These are phyloP conservation scores for Petrocephalus microphthalmus DNA, from an alignment of 2,113 vertebrate genomes.

Conservation along the genomic window DNA sequence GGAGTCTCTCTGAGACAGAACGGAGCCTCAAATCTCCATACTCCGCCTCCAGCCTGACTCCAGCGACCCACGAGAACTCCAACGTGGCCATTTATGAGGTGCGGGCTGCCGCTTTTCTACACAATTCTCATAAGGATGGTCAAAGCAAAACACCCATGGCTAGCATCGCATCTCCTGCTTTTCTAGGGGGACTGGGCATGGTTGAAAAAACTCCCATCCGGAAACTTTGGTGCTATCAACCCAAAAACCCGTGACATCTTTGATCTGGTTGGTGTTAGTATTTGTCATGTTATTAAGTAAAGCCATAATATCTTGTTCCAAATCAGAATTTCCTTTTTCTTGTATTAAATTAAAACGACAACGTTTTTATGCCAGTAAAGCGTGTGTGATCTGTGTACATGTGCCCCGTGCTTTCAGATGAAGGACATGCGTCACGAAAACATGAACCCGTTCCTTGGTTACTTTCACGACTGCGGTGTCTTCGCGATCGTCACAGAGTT, in stretches of 20 bases:
- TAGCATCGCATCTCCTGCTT: background rate
- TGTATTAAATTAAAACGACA: background rate
- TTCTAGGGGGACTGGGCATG: constrained; percentile 48
- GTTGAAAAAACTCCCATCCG: constrained; percentile 46
- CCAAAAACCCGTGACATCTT: constrained; percentile 41
- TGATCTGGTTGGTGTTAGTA: constrained; percentile 34
- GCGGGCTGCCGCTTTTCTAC: background rate
- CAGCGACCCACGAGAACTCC: constrained; percentile 49
- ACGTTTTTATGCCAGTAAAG: background rate
- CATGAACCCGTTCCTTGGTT: constrained; percentile 47
- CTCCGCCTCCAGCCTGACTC: constrained; percentile 26
- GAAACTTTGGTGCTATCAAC: constrained; percentile 38
- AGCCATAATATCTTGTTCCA: background rate
- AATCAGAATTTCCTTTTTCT: background rate
- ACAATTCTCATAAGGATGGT: background rate
- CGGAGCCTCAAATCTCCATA: constrained; percentile 28
- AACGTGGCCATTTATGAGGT: constrained; percentile 52
- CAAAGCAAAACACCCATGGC: background rate
- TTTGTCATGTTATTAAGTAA: background rate
- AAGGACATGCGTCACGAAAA: constrained; percentile 51
- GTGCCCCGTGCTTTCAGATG: constrained; percentile 31
- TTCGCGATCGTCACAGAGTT: constrained; percentile 50
- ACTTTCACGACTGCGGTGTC: constrained; percentile 44
- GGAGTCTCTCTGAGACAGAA: constrained; percentile 27
- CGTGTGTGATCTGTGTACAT: background rate